Conservation (phyloP, 2,888 invertebrate species). For the Caenorhabditis sp. region DNA sequence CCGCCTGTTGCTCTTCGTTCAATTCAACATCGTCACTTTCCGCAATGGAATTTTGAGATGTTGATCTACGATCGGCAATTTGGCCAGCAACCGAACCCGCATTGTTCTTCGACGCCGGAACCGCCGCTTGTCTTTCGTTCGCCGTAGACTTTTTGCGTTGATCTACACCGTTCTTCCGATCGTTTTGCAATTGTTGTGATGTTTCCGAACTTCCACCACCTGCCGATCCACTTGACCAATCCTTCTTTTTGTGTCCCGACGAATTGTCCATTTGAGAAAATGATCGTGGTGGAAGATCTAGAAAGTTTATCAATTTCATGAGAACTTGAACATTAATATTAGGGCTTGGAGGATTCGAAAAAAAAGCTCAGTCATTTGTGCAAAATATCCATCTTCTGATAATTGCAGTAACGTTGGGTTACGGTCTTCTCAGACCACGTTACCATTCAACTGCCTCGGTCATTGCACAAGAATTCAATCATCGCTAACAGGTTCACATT, state of each 20-base stretch:
- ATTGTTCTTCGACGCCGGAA: constrained; percentile 28
- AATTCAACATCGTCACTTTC: constrained; percentile 23
- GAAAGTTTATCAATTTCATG: not conserved
- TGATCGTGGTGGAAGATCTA: constrained; percentile 29
- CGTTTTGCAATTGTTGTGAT: constrained; percentile 7
- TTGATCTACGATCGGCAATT: constrained; percentile 16
- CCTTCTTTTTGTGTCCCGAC: constrained; percentile 16
- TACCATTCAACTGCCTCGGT: constrained; percentile 24
- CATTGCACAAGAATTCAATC: constrained; percentile 28
- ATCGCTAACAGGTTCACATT: constrained; percentile 1
- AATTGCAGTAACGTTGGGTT: constrained; percentile 26
- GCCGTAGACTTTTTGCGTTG: constrained; percentile 37
- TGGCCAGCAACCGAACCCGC: not conserved
- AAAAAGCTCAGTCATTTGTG: constrained; percentile 34
- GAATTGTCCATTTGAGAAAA: constrained; percentile 8
- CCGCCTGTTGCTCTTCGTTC: constrained; percentile 13
- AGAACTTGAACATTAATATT: not conserved
- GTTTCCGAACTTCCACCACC: constrained; percentile 34
- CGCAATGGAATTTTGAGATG: constrained; percentile 33
- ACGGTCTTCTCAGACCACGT: constrained; percentile 32
- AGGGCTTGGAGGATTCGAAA: no score
- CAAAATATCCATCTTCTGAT: constrained; percentile 29
- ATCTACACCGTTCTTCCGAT: constrained; percentile 32
- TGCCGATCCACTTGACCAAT: constrained; percentile 37
- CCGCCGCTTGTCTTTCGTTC: constrained; percentile 25